Conservation (phyloP, 1,140 invertebrate genomes). For the Holotrichia oblita region DNA sequence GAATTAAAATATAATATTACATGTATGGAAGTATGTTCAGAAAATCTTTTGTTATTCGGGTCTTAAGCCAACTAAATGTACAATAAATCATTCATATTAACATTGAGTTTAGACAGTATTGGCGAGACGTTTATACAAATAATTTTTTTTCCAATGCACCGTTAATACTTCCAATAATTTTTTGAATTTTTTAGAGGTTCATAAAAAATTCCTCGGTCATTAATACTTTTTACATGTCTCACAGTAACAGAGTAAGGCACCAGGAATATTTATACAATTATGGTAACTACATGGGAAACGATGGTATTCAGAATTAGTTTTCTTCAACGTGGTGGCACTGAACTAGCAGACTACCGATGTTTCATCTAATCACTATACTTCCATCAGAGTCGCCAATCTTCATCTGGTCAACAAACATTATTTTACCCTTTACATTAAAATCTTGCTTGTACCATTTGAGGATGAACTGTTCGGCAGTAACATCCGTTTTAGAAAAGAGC, state of each 20-base stretch:
- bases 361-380: slow-evolving; percentile 56
- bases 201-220: slow-evolving; percentile 48
- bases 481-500: slow-evolving; percentile 94
- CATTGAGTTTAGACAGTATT: slow-evolving; percentile 54
- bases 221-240: slow-evolving; percentile 49
- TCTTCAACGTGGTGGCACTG: slow-evolving; percentile 57
- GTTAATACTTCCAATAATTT: slow-evolving; percentile 51
- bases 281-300: slow-evolving; percentile 59
- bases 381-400: slow-evolving; percentile 79
- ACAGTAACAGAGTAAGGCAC: slow-evolving; percentile 58
- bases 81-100: slow-evolving; percentile 59
- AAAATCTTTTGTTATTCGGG: too few species aligned
- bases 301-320: slow-evolving; percentile 53
- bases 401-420: slow-evolving; percentile 97
- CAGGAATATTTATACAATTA: slow-evolving; percentile 58
- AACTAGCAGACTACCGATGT: slow-evolving; percentile 44
- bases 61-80: too few species aligned
- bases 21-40: too few species aligned
- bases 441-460: slow-evolving; percentile 94
- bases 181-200: slow-evolving; percentile 46
- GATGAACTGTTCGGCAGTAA: slow-evolving; percentile 91
- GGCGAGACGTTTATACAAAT: slow-evolving; percentile 56
- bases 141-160: slow-evolving; percentile 59
- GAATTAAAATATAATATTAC: too few species aligned
- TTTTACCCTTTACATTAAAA: slow-evolving; percentile 93